These are phyloP conservation scores for Origma solitaria DNA, from an alignment of 2,113 vertebrate species.

Conservation along the genomic window DNA sequence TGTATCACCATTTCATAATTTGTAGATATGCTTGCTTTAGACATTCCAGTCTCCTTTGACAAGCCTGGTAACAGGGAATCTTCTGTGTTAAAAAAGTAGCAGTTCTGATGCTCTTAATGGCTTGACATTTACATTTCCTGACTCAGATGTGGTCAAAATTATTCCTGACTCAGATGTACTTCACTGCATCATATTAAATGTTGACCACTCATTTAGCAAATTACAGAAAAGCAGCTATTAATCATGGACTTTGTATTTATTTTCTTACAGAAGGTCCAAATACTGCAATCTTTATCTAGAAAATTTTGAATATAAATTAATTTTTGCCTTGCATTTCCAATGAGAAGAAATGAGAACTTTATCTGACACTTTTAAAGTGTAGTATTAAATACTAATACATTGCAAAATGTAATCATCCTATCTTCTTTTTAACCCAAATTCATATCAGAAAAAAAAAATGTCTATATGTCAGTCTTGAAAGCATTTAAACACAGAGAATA, in stretches of 20 bases:
- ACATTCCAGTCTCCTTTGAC: background rate
- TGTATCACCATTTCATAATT: background rate
- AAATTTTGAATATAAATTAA: background rate
- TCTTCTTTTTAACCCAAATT: background rate
- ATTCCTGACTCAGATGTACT: background rate
- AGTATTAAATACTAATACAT: background rate
- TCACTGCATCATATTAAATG: background rate
- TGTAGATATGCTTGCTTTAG: background rate
- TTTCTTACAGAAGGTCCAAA: background rate
- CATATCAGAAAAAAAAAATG: background rate
- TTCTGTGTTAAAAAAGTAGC: background rate
- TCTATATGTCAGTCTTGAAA: background rate
- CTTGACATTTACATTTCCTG: background rate
- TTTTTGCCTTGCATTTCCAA: background rate
- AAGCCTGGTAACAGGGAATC: background rate
- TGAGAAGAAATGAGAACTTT: background rate
- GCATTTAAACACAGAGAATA: background rate
- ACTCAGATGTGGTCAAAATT: background rate
- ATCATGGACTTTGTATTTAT: background rate
- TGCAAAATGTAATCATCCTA: background rate
- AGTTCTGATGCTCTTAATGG: background rate
- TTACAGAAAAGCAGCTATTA: background rate
- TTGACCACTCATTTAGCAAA: background rate
- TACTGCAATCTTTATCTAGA: accelerated
- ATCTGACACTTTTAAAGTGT: background rate